Percentiles rank a stretch among this genome's conserved stretches.
Conservation (phyloP, 2,113 vertebrate genomes). For the Malurus elegans region DNA sequence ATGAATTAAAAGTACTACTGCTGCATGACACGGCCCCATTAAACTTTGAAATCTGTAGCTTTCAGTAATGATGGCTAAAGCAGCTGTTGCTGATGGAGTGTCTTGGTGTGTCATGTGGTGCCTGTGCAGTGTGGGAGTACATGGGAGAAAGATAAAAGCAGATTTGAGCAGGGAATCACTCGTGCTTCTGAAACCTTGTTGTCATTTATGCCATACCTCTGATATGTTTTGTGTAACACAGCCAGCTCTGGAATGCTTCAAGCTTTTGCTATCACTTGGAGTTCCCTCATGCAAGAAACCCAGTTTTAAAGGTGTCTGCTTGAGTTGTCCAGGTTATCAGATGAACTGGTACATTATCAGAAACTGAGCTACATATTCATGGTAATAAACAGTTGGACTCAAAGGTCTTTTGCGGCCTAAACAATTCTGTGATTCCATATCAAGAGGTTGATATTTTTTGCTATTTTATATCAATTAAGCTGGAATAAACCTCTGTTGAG, state of each 20-base stretch:
- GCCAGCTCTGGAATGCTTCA: neutral
- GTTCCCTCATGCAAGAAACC: neutral
- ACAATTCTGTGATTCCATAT: neutral
- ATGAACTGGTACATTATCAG: neutral
- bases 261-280: neutral
- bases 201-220: neutral
- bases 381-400: neutral
- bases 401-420: neutral
- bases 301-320: neutral
- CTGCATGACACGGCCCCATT: neutral
- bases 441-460: neutral
- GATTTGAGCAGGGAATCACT: neutral
- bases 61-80: neutral
- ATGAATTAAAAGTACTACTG: neutral
- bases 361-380: neutral
- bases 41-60: neutral
- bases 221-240: neutral
- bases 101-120: neutral
- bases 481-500: neutral
- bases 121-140: neutral
- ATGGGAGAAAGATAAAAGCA: neutral
- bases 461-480: neutral
- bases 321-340: neutral
- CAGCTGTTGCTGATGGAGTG: neutral
- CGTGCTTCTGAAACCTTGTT: neutral